Evolutionary conservation across 2,888 invertebrate genomes (phyloP).

Genomic region (Noctua comes): DNA sequence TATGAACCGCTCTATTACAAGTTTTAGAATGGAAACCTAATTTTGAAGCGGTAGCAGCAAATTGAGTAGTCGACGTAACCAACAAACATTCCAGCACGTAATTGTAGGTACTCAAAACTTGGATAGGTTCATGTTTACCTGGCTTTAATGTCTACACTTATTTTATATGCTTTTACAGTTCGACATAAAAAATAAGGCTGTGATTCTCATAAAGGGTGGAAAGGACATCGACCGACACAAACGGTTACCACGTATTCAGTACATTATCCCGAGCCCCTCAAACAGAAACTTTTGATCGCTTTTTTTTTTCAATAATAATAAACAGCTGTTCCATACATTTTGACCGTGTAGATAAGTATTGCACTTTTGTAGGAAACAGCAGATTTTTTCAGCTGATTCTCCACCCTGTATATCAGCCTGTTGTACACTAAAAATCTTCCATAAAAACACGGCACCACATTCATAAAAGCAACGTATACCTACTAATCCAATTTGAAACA

Average conservation of each 20-base stretch:
- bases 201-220: neutral
- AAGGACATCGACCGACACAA: neutral
- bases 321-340: neutral
- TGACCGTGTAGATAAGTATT: neutral
- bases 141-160: neutral
- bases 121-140: neutral
- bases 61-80: conserved; percentile 15
- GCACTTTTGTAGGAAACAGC: neutral
- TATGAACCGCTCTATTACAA: conserved; percentile 48
- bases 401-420: neutral
- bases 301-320: neutral
- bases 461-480: conserved; percentile 35
- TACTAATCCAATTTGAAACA: conserved; percentile 56
- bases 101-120: conserved; percentile 2
- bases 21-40: conserved; percentile 47
- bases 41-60: conserved; percentile 36
- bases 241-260: neutral
- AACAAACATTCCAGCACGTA: conserved; percentile 25
- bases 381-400: neutral
- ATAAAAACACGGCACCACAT: conserved; percentile 17
- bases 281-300: no score
- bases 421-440: neutral
- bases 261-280: neutral
- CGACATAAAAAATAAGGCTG: neutral
- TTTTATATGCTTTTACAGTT: neutral